Base-by-base conservation (phyloP, 2,888 invertebrate species). In the Tiliacea citrago region DNA sequence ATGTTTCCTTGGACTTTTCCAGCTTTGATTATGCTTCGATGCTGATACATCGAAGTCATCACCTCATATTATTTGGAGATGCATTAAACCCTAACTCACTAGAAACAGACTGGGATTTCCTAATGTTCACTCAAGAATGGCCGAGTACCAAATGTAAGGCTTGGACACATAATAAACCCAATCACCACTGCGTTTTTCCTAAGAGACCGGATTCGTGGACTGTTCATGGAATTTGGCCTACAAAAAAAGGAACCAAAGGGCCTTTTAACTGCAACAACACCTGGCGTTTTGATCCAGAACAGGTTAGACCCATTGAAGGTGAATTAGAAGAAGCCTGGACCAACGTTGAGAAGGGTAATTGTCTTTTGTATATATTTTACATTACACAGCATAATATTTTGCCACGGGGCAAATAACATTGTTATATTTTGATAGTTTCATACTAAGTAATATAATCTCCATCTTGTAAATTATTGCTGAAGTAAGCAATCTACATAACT, bases 161-260 rank as follows among this genome's bases (percentile, higher is more conserved):
- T 77, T 98, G 98, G 98, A 97, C 97, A 87, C 97, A 97, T 84
- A 93, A 96, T 18, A 78, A 85, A 6, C 91, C 96, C 1, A 90
- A 94, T 0, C 97, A 98, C 86, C 94, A 96, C 2, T 98, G 98
- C 89, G 91, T 93, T 0, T 92, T 98, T 85, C 98, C 98, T 4
- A 92, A 91, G 2, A 95, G 97, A 66, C 94, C 93, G 21, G 96
- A 97, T 69, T 94, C 97, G 5, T 98, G 98, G 98, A 97, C 98
- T 0, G 97, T 98, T 51, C 98, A 98, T 89, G 98, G 98, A 2
- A 96, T 98, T 57, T 98, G 98, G 98, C 98, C 98, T 0, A 97
- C 98, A 0, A 97, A 97, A 90, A 92, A 96, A 0, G 97, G 97
- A 1, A 97, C 97, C 1, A 92, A 97, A 1, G 98, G 98, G 0